A percentile compares a stretch with the other conserved stretches of the same genome.
These are phyloP conservation scores for Aurelia sp. DNA, from an alignment of 30 jellyfish, hydroid and myxozoan genomes.

Conservation along the genomic window DNA sequence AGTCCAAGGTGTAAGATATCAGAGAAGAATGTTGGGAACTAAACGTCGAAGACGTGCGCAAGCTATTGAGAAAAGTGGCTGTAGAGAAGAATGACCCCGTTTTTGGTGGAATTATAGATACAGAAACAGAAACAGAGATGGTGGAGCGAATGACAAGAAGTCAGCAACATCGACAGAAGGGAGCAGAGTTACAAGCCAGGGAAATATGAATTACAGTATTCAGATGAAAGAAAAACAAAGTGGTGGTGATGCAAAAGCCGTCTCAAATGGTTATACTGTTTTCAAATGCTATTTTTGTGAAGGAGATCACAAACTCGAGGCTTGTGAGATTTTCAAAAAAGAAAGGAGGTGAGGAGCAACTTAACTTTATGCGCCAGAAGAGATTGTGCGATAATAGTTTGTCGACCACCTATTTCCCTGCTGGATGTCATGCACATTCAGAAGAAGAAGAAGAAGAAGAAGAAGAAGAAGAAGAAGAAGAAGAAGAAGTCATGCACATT, in stretches of 20 bases:
- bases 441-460: no score
- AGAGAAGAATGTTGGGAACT: neutral
- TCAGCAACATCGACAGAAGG: conserved; percentile 27
- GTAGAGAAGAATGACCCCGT: conserved; percentile 62
- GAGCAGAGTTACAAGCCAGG: conserved; percentile 26
- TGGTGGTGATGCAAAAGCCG: neutral
- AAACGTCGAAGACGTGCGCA: conserved; percentile 53
- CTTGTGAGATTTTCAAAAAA: conserved; percentile 1
- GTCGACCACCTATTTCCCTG: conserved; percentile 36
- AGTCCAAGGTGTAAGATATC: conserved; percentile 44
- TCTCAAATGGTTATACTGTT: no score
- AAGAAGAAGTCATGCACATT: conserved; percentile 36
- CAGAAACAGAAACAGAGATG: conserved; percentile 39
- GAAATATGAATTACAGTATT: conserved; percentile 50
- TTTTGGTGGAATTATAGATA: conserved; percentile 44
- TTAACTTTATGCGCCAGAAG: conserved; percentile 38
- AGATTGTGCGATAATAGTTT: conserved; percentile 60
- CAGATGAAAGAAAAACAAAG: conserved; percentile 20
- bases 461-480: no score
- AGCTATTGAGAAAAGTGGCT: conserved; percentile 32
- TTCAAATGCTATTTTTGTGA: conserved; percentile 49
- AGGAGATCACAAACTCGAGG: conserved; percentile 42
- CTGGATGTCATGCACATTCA: conserved; percentile 55
- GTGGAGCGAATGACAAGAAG: conserved; percentile 35
- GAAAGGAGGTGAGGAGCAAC: conserved; percentile 31